phyloP scores from a whole-genome alignment of 2,113 vertebrate genomes.

The Planiliza haematocheilus region DNA sequence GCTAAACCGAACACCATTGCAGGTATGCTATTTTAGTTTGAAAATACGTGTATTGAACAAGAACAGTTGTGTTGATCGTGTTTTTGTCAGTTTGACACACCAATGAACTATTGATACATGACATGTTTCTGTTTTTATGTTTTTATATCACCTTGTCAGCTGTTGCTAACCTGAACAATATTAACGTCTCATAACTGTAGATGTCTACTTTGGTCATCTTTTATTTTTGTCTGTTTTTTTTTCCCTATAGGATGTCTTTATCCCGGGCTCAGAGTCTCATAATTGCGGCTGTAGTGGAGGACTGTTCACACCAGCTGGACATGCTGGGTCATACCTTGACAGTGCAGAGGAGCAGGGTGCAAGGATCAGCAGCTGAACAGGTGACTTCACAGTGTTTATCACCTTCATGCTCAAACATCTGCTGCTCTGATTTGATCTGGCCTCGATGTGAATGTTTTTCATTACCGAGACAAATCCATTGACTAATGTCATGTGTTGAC shows the following conservation, averaged over 20 bases:
- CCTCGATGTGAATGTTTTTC: background rate
- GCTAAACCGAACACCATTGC: too few relatives aligned
- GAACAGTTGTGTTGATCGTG: too few relatives aligned
- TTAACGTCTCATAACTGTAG: too few relatives aligned
- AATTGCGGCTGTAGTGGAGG: slow-evolving; percentile 55
- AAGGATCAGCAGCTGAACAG: slow-evolving; percentile 4
- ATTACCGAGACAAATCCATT: background rate
- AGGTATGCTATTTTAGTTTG: too few relatives aligned
- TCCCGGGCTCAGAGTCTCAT: slow-evolving; percentile 52
- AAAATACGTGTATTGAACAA: too few relatives aligned
- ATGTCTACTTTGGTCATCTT: too few relatives aligned
- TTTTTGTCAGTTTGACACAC: too few relatives aligned
- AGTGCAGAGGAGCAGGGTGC: slow-evolving; percentile 21
- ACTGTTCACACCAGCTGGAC: slow-evolving; percentile 59
- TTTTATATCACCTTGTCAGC: too few relatives aligned
- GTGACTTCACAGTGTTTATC: slow-evolving; percentile 29
- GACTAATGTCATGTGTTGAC: background rate
- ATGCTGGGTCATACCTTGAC: slow-evolving; percentile 43
- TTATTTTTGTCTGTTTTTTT: background rate
- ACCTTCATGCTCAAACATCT: background rate
- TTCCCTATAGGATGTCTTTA: slow-evolving; percentile 50
- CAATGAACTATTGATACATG: too few relatives aligned
- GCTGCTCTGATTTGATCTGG: slow-evolving; percentile 16
- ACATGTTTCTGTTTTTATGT: too few relatives aligned
- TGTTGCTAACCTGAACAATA: too few relatives aligned